Percentiles rank a stretch among this genome's conserved stretches.
These are phyloP conservation scores for Plagodis pulveraria DNA, from an alignment of 2,888 invertebrate species.

Conservation along the genomic window DNA sequence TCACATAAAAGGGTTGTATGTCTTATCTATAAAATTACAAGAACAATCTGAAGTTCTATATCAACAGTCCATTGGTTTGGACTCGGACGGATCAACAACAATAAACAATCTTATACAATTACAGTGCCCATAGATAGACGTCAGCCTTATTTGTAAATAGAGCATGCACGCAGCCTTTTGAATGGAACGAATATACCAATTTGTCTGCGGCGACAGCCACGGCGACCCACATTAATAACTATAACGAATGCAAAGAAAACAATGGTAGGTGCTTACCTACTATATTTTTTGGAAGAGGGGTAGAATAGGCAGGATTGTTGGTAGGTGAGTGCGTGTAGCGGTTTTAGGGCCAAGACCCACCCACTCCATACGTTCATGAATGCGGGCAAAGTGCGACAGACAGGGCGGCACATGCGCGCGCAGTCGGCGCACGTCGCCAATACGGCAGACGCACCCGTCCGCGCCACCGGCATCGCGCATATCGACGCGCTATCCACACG, in stretches of 20 bases:
- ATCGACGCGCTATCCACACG: constrained; percentile 63
- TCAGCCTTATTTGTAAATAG: too few species aligned
- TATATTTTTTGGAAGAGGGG: constrained; percentile 4
- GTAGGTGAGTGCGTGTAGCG: not conserved
- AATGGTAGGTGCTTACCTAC: not conserved
- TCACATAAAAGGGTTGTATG: too few species aligned
- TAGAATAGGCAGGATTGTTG: not conserved
- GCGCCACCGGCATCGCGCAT: constrained; percentile 58
- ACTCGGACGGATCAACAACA: too few species aligned
- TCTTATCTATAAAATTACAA: too few species aligned
- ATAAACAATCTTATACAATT: too few species aligned
- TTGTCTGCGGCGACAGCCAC: constrained; percentile 4
- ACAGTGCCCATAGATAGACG: too few species aligned
- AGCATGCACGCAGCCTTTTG: too few species aligned
- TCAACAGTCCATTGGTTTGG: too few species aligned
- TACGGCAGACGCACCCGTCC: constrained; percentile 61
- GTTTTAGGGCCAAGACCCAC: constrained; percentile 16
- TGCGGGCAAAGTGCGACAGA: constrained; percentile 31
- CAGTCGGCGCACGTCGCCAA: constrained; percentile 56
- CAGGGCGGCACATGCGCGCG: constrained; percentile 58
- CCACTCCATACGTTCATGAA: constrained; percentile 20
- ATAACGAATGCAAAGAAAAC: constrained; percentile 6
- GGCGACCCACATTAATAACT: constrained; percentile 8
- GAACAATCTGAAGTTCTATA: too few species aligned
- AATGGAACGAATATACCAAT: not conserved